Conservation (phyloP, 1,140 invertebrate species). For the Drosophila saltans region DNA sequence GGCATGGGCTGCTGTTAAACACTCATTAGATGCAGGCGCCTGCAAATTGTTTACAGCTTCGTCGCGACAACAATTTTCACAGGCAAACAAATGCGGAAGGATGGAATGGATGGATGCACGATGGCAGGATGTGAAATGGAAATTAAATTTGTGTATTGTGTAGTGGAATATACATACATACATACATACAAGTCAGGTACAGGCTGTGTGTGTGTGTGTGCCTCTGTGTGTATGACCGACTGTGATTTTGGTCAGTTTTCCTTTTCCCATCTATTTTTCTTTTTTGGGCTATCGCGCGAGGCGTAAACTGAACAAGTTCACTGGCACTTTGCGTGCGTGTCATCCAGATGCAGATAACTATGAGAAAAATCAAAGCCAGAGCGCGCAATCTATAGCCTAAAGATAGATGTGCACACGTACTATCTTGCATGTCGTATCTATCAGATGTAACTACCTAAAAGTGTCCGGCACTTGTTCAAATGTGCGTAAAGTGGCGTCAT, state of each 20-base stretch:
- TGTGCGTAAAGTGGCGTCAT: conserved; percentile 81
- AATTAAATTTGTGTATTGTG: conserved; percentile 7
- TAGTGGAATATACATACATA: neutral
- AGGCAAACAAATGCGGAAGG: conserved; percentile 77
- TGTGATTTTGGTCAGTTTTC: neutral
- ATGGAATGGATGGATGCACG: conserved; percentile 61
- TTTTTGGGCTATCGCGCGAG: conserved; percentile 45
- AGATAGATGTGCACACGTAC: conserved; percentile 25
- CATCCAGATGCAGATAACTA: conserved; percentile 24
- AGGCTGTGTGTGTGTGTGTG: neutral
- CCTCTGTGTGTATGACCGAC: neutral
- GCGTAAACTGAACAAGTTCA: conserved; percentile 74
- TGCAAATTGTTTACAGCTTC: conserved; percentile 81
- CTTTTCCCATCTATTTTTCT: neutral
- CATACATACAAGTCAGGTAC: conserved; percentile 32
- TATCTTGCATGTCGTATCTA: conserved; percentile 56
- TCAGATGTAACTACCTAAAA: conserved; percentile 70
- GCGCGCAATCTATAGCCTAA: conserved; percentile 53
- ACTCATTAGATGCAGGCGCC: conserved; percentile 80
- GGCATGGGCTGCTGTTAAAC: conserved; percentile 65
- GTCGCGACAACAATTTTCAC: conserved; percentile 80
- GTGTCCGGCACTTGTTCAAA: conserved; percentile 79
- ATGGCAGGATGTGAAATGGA: conserved; percentile 67
- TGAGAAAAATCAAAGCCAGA: conserved; percentile 63
- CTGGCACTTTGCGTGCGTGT: conserved; percentile 77